Evolutionary conservation across 2,797 vertebrate species (phyloP), one percentile per base, ranked within the genome.

Genomic region (Lateolabrax maculatus): DNA sequence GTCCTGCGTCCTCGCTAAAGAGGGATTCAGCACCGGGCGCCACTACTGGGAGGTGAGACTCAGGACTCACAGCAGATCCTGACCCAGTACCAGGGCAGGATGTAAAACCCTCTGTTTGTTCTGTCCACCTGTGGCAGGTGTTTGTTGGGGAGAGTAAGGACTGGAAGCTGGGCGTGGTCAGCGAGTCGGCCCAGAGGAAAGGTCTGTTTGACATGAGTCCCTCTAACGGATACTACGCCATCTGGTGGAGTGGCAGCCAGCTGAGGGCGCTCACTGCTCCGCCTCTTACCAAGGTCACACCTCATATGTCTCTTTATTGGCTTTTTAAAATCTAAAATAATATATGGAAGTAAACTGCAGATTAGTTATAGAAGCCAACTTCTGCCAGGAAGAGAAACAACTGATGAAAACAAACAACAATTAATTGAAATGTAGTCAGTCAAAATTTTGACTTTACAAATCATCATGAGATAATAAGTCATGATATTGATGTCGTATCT

Each of bases 31-130:
- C 72, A 79, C 89, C 0, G 95, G 95, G 2, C 81, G 94, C 1
- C 95, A 96, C 67, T 96, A 96, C 92, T 96, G 95, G 95, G 95
- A 96, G 94, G 95, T 90, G 15, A 49, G 81, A 16, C 1, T 9
- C 43, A 5, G 10, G 6, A 10, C 68, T 0, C 27, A 6, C 29
- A 5, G 23, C 2, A 15, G 1, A 29, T 2, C 2, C 43, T 9
- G n/a, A 10, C 12, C 27, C 23, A 9, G 41, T 11, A 5, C 55
- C 29, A n/a, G 36, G 0, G 5, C 31, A 19, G 16, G 2, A 0
- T 46, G 0, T 16, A 5, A 36, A 16, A 9, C 12, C 31, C 31
- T n/a, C n/a, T 3, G 4, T 25, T 4, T 58, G 51, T 41, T 27
- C n/a, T 49, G 16, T 67, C 19, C 55, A 67, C 63, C 63, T 58